Conservation (phyloP, 2,888 invertebrate genomes). For the Macrophya annulata region DNA sequence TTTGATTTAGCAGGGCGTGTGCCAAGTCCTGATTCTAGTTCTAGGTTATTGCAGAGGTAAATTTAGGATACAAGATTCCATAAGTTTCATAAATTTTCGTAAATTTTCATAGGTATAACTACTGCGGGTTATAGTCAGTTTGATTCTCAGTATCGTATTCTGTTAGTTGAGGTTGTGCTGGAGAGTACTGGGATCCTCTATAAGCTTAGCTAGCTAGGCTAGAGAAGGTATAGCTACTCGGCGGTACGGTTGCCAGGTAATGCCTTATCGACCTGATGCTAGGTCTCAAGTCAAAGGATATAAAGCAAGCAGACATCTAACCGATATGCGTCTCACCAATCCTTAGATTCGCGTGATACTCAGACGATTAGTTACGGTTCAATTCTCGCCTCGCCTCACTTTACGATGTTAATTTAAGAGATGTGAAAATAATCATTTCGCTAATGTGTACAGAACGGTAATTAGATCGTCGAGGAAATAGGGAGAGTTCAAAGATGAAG, state of each 20-base stretch:
- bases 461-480: background rate
- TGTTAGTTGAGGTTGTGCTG: background rate
- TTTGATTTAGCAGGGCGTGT: conserved; percentile 1
- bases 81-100: background rate
- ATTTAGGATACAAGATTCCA: background rate
- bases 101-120: no score
- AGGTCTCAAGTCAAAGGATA: conserved; percentile 43
- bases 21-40: conserved; percentile 28
- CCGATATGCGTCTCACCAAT: background rate
- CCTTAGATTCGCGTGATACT: conserved; percentile 55
- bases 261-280: conserved; percentile 63
- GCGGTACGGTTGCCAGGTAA: conserved; percentile 62
- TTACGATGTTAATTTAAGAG: conserved; percentile 2
- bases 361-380: conserved; percentile 58
- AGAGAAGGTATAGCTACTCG: background rate
- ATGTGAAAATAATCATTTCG: background rate
- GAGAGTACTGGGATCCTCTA: background rate
- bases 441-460: background rate
- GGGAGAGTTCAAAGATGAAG: background rate
- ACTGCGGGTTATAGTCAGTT: background rate
- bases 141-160: background rate
- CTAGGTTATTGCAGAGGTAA: no score
- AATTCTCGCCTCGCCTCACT: conserved; percentile 54
- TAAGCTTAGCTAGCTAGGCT: background rate
- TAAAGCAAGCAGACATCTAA: background rate